Evolutionary conservation across 2,113 vertebrate genomes (phyloP).

Genomic region (Acrocephalus kingi): DNA sequence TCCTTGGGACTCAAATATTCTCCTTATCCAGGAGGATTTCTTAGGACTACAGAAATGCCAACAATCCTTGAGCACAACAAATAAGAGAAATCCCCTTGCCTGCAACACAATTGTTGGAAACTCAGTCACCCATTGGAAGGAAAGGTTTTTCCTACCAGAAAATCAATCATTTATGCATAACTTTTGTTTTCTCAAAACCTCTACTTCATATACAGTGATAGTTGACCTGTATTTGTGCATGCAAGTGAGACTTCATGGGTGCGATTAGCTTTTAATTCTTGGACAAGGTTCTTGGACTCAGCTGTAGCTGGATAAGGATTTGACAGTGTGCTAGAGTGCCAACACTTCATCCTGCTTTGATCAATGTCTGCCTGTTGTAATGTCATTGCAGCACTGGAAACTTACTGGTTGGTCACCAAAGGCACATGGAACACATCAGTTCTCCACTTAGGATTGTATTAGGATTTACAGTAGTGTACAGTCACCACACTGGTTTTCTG

Average conservation of each 20-base stretch:
- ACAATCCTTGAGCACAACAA: not conserved
- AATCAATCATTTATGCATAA: rapidly evolving
- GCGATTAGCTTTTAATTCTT: not conserved
- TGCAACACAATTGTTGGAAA: not conserved
- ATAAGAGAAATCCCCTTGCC: not conserved
- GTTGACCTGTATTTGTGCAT: not conserved
- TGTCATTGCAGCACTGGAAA: not conserved
- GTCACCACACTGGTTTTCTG: not conserved
- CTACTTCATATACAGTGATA: not conserved
- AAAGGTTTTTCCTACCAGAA: not conserved
- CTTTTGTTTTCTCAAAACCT: not conserved
- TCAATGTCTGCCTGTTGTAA: not conserved
- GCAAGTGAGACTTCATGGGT: not conserved
- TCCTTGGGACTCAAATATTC: not conserved
- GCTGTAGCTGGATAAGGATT: not conserved
- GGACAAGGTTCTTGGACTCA: not conserved
- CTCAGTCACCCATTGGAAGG: not conserved
- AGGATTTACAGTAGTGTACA: not conserved
- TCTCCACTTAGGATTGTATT: rapidly evolving
- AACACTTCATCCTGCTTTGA: not conserved
- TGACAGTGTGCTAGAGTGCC: not conserved
- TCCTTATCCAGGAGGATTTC: not conserved
- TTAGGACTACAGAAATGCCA: not conserved
- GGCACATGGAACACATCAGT: not conserved
- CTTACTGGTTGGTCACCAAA: not conserved